Conservation (phyloP, 2,888 invertebrate species). For the Apodemia mormo region DNA sequence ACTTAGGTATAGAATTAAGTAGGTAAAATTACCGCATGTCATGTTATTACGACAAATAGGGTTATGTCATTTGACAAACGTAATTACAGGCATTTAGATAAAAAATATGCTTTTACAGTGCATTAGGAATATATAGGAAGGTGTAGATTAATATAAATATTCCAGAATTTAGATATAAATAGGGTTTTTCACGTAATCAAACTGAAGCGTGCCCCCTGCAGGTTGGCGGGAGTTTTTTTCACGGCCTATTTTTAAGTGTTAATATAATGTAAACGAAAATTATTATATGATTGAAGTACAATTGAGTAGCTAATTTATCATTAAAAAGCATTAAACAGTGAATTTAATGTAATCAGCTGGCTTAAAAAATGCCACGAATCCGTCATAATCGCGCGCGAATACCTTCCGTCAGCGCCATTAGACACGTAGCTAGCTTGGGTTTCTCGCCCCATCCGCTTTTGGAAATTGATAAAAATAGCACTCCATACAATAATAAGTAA, state of each 20-base stretch:
- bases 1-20: slow-evolving; percentile 47
- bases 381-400: slow-evolving; percentile 82
- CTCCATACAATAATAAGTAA: slow-evolving; percentile 50
- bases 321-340: slow-evolving; percentile 47
- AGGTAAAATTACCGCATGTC: slow-evolving; percentile 78
- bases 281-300: slow-evolving; percentile 48
- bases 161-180: slow-evolving; percentile 45
- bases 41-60: slow-evolving; percentile 75
- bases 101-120: slow-evolving; percentile 43
- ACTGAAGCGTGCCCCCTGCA: slow-evolving; percentile 76
- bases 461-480: slow-evolving; percentile 79
- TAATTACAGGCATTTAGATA: slow-evolving; percentile 59
- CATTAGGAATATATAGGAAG: slow-evolving; percentile 42
- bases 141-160: slow-evolving; percentile 38
- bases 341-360: slow-evolving; percentile 65
- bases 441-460: slow-evolving; percentile 73
- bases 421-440: slow-evolving; percentile 81
- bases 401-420: slow-evolving; percentile 80
- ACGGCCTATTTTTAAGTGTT: slow-evolving; percentile 49
- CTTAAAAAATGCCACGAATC: slow-evolving; percentile 80
- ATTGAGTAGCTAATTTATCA: slow-evolving; percentile 50
- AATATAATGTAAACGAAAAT: slow-evolving; percentile 40
- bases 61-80: slow-evolving; percentile 79
- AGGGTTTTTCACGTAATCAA: slow-evolving; percentile 47
- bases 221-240: slow-evolving; percentile 77